Evolutionary conservation across 2,113 vertebrate genomes (phyloP), one percentile per base, ranked within the genome.

Genomic region (Aegotheles bennettii): DNA sequence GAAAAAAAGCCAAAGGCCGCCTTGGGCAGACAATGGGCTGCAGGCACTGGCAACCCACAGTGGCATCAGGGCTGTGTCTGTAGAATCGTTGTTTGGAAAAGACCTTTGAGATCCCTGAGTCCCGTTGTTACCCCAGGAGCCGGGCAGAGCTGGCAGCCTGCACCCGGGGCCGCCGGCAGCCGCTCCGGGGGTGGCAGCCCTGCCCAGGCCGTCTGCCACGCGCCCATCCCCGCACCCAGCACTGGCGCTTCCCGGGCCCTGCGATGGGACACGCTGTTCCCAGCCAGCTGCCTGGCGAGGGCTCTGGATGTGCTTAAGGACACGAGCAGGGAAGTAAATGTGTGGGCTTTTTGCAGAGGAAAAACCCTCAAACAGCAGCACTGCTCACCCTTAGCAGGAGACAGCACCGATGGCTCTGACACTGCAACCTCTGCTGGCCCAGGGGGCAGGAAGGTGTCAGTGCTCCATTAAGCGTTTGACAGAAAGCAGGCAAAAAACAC

Each of bases 391-490:
- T 1, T 1, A 1, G 23, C 36, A 3, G 42, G 57, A 1, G 12
- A 13, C 1, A 15, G 47, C 63, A 16, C 8, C 2, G 2, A 15
- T 1, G 3, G 61, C 45, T 69, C 54, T 13, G 2, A 1, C 0
- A 0, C 21, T 5, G 23, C 0, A 3, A 8, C 56, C 47, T 26
- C 6, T 1, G 10, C 77, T 23, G 73, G 26, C 21, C 20, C 28
- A 11, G 11, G 6, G 54, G 29, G 14, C 63, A 38, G 1, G 3
- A 24, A 24, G n/a, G n/a, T n/a, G n/a, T n/a, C n/a, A n/a, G n/a
- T n/a, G n/a, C n/a, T n/a, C n/a, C n/a, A n/a, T n/a, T n/a, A n/a
- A n/a, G n/a, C n/a, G n/a, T 1, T 15, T 16, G 21, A 26, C 33
- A 50, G 47, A 26, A n/a, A 78, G 18, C 14, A 10, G 38, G 38